phyloP scores from a whole-genome alignment of 2,888 invertebrate species.

The Drosophila anomelani region DNA sequence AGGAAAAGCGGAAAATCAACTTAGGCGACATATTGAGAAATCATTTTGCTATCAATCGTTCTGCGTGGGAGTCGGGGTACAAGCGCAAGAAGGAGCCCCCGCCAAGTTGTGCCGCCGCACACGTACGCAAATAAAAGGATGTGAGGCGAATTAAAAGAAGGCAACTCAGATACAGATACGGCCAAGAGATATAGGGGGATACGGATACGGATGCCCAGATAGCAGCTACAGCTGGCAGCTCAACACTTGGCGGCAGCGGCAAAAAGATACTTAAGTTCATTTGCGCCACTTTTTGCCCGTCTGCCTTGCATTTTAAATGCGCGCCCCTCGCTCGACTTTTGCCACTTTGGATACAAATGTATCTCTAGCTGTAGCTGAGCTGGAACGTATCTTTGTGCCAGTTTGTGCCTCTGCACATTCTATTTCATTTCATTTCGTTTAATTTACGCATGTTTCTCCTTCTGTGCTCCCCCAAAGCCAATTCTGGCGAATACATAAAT shows the following conservation, averaged over 20 bases:
- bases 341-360: slow-evolving; percentile 18
- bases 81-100: not conserved
- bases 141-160: slow-evolving; percentile 75
- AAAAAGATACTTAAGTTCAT: slow-evolving; percentile 72
- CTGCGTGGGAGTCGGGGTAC: too few relatives aligned
- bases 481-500: slow-evolving; percentile 18
- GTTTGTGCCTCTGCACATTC: slow-evolving; percentile 40
- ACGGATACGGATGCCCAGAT: slow-evolving; percentile 32
- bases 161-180: slow-evolving; percentile 41
- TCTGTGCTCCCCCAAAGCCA: slow-evolving; percentile 4
- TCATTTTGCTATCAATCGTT: slow-evolving; percentile 71
- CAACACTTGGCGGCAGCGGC: slow-evolving; percentile 22
- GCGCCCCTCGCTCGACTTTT: slow-evolving; percentile 19
- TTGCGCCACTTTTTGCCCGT: slow-evolving; percentile 73
- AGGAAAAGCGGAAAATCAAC: slow-evolving; percentile 58
- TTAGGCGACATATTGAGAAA: slow-evolving; percentile 66
- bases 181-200: slow-evolving; percentile 18
- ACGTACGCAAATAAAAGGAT: slow-evolving; percentile 79
- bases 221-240: slow-evolving; percentile 11
- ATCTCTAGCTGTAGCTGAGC: slow-evolving; percentile 1
- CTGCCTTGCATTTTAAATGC: slow-evolving; percentile 70
- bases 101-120: slow-evolving; percentile 49
- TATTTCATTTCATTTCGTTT: slow-evolving; percentile 13
- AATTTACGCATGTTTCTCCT: slow-evolving; percentile 35
- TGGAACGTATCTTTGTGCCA: slow-evolving; percentile 69